These are phyloP conservation scores for Procambarus virginalis DNA, from an alignment of 1,140 invertebrate species.

Conservation along the genomic window DNA sequence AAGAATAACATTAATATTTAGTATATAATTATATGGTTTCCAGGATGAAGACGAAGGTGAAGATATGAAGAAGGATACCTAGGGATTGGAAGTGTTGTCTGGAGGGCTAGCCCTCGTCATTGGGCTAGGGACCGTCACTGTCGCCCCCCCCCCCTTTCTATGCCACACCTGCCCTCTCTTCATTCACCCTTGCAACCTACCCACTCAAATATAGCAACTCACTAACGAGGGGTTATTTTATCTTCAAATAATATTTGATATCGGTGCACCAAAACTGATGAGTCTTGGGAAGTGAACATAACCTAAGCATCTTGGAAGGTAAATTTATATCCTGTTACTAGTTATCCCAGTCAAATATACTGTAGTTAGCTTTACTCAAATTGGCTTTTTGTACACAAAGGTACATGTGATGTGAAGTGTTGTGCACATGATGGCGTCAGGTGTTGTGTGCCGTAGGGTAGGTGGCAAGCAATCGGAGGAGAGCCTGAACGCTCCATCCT, in stretches of 20 bases:
- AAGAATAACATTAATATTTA: background rate
- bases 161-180: conserved; percentile 29
- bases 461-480: conserved; percentile 21
- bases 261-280: background rate
- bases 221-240: background rate
- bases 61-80: conserved; percentile 70
- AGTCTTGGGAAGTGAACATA: background rate
- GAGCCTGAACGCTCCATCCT: conserved; percentile 16
- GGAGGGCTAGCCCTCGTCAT: conserved; percentile 30
- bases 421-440: conserved; percentile 33
- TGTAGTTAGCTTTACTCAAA: conserved; percentile 5
- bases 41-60: conserved; percentile 70
- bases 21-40: background rate
- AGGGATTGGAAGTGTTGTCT: conserved; percentile 50
- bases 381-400: background rate
- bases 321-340: background rate
- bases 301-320: background rate
- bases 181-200: background rate
- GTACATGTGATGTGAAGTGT: conserved; percentile 5
- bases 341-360: background rate
- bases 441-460: conserved; percentile 45
- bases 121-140: conserved; percentile 23
- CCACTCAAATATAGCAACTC: background rate
- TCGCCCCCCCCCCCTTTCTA: conserved; percentile 31
- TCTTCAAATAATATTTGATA: conserved; percentile 1